These are phyloP conservation scores for Mesorhabditis spiculigera DNA, from an alignment of 2,888 invertebrate genomes.

Conservation along the genomic window DNA sequence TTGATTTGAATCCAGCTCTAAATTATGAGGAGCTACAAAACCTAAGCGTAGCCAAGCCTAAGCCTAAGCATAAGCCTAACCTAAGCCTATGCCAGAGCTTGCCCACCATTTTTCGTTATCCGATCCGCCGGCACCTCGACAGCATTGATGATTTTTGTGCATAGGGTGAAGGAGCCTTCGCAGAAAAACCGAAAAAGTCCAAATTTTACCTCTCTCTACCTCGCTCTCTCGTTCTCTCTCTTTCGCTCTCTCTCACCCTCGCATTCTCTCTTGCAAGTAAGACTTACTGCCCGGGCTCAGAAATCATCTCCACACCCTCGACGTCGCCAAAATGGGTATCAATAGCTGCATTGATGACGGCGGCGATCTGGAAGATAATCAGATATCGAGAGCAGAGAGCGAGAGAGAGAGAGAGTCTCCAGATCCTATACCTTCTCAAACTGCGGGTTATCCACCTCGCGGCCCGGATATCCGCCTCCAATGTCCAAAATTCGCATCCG, in stretches of 20 bases:
- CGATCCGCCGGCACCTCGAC: conserved; percentile 63
- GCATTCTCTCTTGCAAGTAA: background rate
- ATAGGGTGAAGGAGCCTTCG: conserved; percentile 87
- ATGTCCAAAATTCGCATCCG: conserved; percentile 78
- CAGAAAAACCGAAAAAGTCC: too few species aligned
- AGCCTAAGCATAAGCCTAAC: too few species aligned
- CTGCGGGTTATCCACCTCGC: conserved; percentile 64
- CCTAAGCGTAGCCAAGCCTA: background rate
- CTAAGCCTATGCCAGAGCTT: too few species aligned
- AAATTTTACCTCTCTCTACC: too few species aligned
- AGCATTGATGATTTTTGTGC: conserved; percentile 81
- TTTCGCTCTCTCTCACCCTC: too few species aligned
- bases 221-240: too few species aligned
- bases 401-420: too few species aligned
- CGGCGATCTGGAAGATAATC: conserved; percentile 69
- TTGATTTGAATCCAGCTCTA: background rate
- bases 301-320: conserved; percentile 74
- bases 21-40: background rate
- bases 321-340: conserved; percentile 77
- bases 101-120: conserved; percentile 38
- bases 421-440: conserved; percentile 71
- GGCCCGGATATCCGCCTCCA: conserved; percentile 83
- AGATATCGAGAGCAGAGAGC: background rate
- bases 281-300: conserved; percentile 80
- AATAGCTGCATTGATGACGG: conserved; percentile 76